These are phyloP conservation scores for Sinotaia quadrata DNA, from an alignment of 2,888 invertebrate genomes.

Conservation along the genomic window DNA sequence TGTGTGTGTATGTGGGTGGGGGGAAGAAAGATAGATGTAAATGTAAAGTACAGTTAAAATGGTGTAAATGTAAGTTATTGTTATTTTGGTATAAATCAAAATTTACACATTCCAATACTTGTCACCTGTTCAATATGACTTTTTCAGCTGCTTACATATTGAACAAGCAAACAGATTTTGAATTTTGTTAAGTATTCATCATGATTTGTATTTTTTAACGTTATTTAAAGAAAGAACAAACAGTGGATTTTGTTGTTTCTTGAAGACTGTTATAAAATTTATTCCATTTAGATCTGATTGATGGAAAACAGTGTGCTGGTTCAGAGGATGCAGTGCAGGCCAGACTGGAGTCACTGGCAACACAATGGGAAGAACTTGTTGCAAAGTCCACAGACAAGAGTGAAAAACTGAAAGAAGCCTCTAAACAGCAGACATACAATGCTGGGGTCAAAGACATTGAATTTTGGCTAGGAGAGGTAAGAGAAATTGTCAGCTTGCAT, in stretches of 20 bases:
- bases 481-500: no score
- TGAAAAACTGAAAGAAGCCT: constrained; percentile 97
- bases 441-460: constrained; percentile 99
- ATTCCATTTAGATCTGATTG: constrained; percentile 76
- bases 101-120: no score
- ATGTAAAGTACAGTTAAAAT: background rate
- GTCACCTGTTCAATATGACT: no score
- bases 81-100: no score
- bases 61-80: background rate
- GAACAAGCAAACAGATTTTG: no score
- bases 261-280: no score
- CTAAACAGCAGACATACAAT: constrained; percentile 98
- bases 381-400: constrained; percentile 99
- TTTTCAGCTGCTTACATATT: no score
- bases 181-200: no score
- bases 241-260: no score
- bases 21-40: background rate
- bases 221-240: no score
- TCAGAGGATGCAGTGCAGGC: constrained; percentile 96
- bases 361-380: constrained; percentile 98
- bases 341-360: constrained; percentile 81
- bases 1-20: background rate
- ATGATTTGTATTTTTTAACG: no score
- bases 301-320: constrained; percentile 96
- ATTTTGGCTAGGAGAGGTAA: constrained; percentile 96